Evolutionary conservation across 2,888 invertebrate species (phyloP).

Genomic region (Linnaemya vulpina): DNA sequence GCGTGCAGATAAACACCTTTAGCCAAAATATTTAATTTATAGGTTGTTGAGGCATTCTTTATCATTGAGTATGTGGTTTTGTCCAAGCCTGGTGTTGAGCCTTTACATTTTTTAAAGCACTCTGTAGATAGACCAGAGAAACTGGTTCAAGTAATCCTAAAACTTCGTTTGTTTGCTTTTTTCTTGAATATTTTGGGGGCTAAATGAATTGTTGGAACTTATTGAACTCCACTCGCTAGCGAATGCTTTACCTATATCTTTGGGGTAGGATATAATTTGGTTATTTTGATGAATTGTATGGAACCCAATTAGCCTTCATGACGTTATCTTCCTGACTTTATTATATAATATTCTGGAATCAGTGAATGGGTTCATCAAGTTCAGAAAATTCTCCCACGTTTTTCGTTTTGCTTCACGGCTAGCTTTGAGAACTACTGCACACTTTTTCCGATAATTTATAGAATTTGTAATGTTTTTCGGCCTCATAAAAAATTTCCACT

Average conservation of each 20-base stretch:
- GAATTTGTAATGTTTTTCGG: no score
- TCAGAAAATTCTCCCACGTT: conserved; percentile 23
- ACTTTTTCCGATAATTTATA: conserved; percentile 6
- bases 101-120: conserved; percentile 22
- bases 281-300: conserved; percentile 1
- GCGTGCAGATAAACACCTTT: conserved; percentile 41
- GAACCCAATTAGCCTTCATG: not conserved
- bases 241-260: conserved; percentile 23
- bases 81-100: conserved; percentile 11
- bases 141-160: not conserved
- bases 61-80: conserved; percentile 31
- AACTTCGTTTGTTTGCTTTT: not conserved
- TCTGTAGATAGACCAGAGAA: not conserved
- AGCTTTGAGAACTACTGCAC: not conserved
- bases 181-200: not conserved
- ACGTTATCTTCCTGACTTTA: conserved; percentile 28
- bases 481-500: no score
- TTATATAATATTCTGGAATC: conserved; percentile 6
- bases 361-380: conserved; percentile 20
- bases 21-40: conserved; percentile 6
- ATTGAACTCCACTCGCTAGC: conserved; percentile 20
- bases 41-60: conserved; percentile 33
- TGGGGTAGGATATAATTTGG: conserved; percentile 11
- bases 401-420: conserved; percentile 9
- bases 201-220: conserved; percentile 10